Percentiles rank a stretch among this genome's conserved stretches.
Conservation (phyloP, 2,888 invertebrate species). For the Drosophila yooni region DNA sequence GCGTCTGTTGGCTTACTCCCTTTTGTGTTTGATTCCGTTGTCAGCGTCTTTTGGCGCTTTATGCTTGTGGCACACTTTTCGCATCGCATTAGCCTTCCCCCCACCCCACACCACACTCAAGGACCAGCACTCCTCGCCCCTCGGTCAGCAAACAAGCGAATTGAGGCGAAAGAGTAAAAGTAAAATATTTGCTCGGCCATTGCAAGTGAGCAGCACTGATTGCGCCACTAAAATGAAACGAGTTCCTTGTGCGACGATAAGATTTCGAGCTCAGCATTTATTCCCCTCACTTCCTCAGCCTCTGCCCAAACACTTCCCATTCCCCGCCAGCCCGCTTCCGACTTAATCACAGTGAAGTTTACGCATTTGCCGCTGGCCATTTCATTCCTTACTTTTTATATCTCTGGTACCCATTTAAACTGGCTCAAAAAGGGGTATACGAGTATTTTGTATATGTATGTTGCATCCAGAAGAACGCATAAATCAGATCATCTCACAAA, state of each 20-base stretch:
- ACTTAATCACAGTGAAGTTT: slow-evolving; percentile 71
- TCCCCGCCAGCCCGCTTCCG: slow-evolving; percentile 19
- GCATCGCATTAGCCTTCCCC: slow-evolving; percentile 64
- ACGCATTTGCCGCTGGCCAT: slow-evolving; percentile 58
- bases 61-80: slow-evolving; percentile 71
- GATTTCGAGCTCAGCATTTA: slow-evolving; percentile 46
- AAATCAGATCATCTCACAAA: neutral
- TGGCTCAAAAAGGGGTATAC: slow-evolving; percentile 11
- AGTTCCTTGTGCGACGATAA: slow-evolving; percentile 70
- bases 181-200: slow-evolving; percentile 77
- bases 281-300: no score
- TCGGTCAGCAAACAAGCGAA: slow-evolving; percentile 3
- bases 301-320: neutral
- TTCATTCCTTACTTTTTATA: slow-evolving; percentile 32
- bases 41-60: slow-evolving; percentile 68
- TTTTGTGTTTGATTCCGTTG: slow-evolving; percentile 70
- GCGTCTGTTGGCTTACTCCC: slow-evolving; percentile 34
- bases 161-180: slow-evolving; percentile 72
- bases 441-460: neutral
- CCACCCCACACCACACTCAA: fast-evolving
- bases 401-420: slow-evolving; percentile 5
- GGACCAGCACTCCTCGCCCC: no score
- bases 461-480: neutral
- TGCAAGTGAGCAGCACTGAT: slow-evolving; percentile 78
- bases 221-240: slow-evolving; percentile 78